A percentile compares a stretch with the other conserved stretches of the same genome.
phyloP scores from a whole-genome alignment of 2,888 invertebrate species.

The Apeira syringaria region DNA sequence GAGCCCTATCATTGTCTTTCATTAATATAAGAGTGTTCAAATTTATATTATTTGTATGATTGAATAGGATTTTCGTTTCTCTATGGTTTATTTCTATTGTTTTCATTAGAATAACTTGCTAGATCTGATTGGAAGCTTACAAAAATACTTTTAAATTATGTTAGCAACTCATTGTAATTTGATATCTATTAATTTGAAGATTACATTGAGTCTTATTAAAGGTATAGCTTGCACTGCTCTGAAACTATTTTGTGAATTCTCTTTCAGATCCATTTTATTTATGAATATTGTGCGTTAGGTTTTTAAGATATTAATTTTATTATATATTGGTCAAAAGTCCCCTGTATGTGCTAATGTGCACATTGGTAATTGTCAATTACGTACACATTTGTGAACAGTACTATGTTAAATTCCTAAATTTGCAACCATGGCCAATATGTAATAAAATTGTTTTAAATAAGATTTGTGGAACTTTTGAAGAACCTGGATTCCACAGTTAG shows the following conservation, averaged over 20 bases:
- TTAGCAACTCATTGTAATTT: slow-evolving; percentile 10
- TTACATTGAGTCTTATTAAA: slow-evolving; percentile 23
- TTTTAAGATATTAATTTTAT: slow-evolving; percentile 44
- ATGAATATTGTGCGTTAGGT: slow-evolving; percentile 64
- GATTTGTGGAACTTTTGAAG: slow-evolving; percentile 54
- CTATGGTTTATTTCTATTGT: slow-evolving; percentile 43
- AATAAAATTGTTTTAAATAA: slow-evolving; percentile 45
- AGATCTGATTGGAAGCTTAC: slow-evolving; percentile 76
- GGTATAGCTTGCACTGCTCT: slow-evolving; percentile 34
- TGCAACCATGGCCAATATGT: slow-evolving; percentile 48
- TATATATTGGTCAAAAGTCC: slow-evolving; percentile 50
- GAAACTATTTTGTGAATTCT: slow-evolving; percentile 64
- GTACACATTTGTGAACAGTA: background rate
- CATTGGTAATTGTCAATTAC: background rate
- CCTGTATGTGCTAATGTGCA: slow-evolving; percentile 21
- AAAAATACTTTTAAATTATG: slow-evolving; percentile 46
- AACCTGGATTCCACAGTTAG: slow-evolving; percentile 65
- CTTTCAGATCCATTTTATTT: slow-evolving; percentile 72
- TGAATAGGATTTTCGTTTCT: slow-evolving; percentile 41
- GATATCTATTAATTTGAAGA: slow-evolving; percentile 26
- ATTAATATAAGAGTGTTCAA: slow-evolving; percentile 42
- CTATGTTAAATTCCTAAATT: background rate
- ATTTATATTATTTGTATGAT: slow-evolving; percentile 34
- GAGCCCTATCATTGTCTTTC: slow-evolving; percentile 37
- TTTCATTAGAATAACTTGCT: slow-evolving; percentile 53